Conservation (phyloP, 2,888 invertebrate genomes). For the Stenichneumon culpator region DNA sequence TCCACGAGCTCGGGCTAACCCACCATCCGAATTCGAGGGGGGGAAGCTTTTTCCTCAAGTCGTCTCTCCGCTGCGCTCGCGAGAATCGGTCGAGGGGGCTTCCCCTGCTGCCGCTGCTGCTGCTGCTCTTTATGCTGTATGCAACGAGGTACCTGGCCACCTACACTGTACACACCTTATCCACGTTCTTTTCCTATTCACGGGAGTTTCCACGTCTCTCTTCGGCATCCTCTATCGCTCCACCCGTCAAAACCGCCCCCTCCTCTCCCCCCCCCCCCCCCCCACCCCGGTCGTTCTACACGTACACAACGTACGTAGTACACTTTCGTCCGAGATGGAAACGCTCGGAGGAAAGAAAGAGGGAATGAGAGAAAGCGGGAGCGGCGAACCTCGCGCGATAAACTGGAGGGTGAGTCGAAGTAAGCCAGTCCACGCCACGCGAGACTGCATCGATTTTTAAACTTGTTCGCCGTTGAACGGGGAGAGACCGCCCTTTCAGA, state of each 20-base stretch:
- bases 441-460: constrained; percentile 81
- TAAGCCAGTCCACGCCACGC: constrained; percentile 48
- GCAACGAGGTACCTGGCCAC: constrained; percentile 70
- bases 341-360: constrained; percentile 5
- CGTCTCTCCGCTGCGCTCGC: constrained; percentile 39
- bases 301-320: constrained; percentile 51
- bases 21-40: constrained; percentile 27
- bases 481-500: constrained; percentile 76
- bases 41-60: constrained; percentile 57
- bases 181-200: constrained; percentile 72
- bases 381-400: constrained; percentile 51
- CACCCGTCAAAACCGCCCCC: constrained; percentile 50
- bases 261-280: neutral
- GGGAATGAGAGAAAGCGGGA: neutral
- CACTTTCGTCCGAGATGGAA: constrained; percentile 41
- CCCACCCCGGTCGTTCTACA: constrained; percentile 21
- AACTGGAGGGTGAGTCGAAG: constrained; percentile 39
- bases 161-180: constrained; percentile 69
- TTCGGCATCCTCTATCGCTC: constrained; percentile 38
- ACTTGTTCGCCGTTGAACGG: constrained; percentile 74
- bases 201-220: constrained; percentile 48
- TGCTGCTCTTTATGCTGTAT: constrained; percentile 63
- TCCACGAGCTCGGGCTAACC: constrained; percentile 58
- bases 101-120: neutral
- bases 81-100: constrained; percentile 42